phyloP scores from a whole-genome alignment of 2,113 vertebrate genomes.

The Emberiza fucata region DNA sequence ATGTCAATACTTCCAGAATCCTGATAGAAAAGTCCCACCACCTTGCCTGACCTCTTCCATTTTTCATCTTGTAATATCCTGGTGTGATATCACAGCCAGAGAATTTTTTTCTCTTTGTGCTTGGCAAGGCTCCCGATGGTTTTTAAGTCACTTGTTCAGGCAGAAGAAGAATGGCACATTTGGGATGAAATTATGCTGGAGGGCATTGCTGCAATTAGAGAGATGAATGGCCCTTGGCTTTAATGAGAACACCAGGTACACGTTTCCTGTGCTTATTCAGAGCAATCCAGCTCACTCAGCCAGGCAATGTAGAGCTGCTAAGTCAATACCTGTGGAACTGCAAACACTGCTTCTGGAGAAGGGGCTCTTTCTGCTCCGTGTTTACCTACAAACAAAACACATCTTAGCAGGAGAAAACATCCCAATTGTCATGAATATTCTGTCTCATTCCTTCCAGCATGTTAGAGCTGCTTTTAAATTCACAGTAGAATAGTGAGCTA shows the following conservation, averaged over 20 bases:
- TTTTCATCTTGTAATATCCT: slow-evolving; percentile 65
- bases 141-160: slow-evolving; percentile 75
- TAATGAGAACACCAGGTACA: slow-evolving; percentile 91
- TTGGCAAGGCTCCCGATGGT: slow-evolving; percentile 73
- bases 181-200: slow-evolving; percentile 85
- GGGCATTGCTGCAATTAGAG: slow-evolving; percentile 90
- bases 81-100: slow-evolving; percentile 58
- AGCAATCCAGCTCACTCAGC: slow-evolving; percentile 73
- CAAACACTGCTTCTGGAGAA: slow-evolving; percentile 33
- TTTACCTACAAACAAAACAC: slow-evolving; percentile 40
- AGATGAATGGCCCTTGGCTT: slow-evolving; percentile 88
- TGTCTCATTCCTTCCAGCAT: neutral
- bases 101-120: slow-evolving; percentile 67
- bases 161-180: slow-evolving; percentile 79
- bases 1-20: slow-evolving; percentile 25
- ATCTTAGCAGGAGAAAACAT: neutral
- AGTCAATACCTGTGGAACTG: slow-evolving; percentile 70
- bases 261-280: slow-evolving; percentile 79
- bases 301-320: slow-evolving; percentile 57
- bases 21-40: slow-evolving; percentile 48
- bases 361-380: neutral
- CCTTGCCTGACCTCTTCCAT: slow-evolving; percentile 63
- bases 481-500: neutral
- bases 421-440: neutral
- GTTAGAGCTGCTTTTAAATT: slow-evolving; percentile 25